Evolutionary conservation across 2,797 vertebrate species (phyloP).

Genomic region (Enteromius treurensis): DNA sequence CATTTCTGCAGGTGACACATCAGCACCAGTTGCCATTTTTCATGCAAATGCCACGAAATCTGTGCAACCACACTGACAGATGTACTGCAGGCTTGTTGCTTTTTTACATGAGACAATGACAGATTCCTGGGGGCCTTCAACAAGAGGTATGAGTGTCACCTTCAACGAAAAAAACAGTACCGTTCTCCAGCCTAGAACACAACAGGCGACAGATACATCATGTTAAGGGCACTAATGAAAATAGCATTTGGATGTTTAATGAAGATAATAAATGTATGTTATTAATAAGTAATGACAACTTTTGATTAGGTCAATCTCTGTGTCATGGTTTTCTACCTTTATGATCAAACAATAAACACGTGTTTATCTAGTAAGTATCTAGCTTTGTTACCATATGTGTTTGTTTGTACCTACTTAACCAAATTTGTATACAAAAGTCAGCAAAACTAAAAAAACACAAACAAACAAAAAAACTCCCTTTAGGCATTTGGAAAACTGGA

Average conservation of each 20-base stretch:
- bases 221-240: background rate
- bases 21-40: slow-evolving; percentile 23
- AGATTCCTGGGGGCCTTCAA: slow-evolving; percentile 19
- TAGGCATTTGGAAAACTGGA: no score
- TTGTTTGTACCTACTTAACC: no score
- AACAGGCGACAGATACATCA: background rate
- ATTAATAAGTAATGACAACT: background rate
- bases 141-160: slow-evolving; percentile 1
- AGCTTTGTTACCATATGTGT: no score
- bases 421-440: no score
- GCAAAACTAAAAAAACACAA: no score
- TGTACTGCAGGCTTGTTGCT: slow-evolving; percentile 33
- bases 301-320: background rate
- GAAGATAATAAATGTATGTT: background rate
- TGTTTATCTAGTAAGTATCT: no score
- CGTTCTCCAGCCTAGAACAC: background rate
- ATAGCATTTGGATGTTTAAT: background rate
- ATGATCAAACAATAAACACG: no score
- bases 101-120: slow-evolving; percentile 11
- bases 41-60: slow-evolving; percentile 35
- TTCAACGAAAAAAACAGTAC: slow-evolving; percentile 16
- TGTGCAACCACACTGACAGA: slow-evolving; percentile 33
- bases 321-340: background rate
- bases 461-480: no score
- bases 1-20: slow-evolving; percentile 54